phyloP scores from a whole-genome alignment of 2,113 vertebrate species.

The Elanoides forficatus region DNA sequence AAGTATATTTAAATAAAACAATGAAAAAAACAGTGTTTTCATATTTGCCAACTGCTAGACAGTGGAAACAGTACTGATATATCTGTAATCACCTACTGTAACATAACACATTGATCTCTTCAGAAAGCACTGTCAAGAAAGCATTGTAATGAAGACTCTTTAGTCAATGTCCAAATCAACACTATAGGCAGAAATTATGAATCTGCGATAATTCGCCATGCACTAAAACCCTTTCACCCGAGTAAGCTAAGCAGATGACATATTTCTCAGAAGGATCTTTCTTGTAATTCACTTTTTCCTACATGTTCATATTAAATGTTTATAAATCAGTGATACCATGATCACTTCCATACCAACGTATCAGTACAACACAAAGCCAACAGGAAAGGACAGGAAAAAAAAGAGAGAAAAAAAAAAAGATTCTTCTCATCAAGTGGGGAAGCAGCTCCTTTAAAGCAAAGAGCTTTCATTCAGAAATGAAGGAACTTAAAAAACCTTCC shows the following conservation, averaged over 20 bases:
- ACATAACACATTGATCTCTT: neutral
- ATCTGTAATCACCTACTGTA: neutral
- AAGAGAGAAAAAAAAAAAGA: neutral
- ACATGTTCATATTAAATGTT: neutral
- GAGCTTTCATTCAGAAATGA: neutral
- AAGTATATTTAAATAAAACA: neutral
- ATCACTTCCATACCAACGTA: neutral
- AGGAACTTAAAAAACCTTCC: neutral
- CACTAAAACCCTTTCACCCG: neutral
- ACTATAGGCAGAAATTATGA: neutral
- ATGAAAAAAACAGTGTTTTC: rapidly evolving
- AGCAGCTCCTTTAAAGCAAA: neutral
- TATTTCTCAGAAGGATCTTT: neutral
- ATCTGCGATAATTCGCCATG: neutral
- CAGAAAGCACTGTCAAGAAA: neutral
- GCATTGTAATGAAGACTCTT: neutral
- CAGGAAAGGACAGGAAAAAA: neutral
- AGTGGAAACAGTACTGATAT: neutral
- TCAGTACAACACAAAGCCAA: constrained; percentile 11
- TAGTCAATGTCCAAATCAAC: neutral
- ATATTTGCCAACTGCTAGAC: neutral
- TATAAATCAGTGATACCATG: constrained; percentile 17
- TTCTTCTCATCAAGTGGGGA: neutral
- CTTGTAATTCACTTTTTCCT: constrained; percentile 13
- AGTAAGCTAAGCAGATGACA: constrained; percentile 14